These are phyloP conservation scores for Trichonephila inaurata DNA, from an alignment of 1,140 invertebrate species.

Conservation along the genomic window DNA sequence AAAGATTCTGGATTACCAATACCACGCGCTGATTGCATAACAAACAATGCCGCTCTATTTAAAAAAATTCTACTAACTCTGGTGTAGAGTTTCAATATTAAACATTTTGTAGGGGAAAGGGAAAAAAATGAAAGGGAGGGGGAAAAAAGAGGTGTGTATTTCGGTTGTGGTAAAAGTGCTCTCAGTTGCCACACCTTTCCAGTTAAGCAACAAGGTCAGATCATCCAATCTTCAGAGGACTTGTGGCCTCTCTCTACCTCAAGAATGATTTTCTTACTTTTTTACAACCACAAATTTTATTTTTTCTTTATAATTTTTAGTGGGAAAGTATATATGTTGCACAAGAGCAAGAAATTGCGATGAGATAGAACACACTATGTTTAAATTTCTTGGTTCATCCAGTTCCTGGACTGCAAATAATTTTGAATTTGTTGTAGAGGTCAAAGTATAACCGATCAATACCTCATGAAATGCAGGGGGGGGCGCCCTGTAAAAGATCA, in stretches of 20 bases:
- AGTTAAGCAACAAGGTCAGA: slow-evolving; percentile 23
- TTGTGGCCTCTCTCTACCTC: not conserved
- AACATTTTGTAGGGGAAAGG: not conserved
- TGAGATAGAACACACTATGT: not conserved
- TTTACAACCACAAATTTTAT: not conserved
- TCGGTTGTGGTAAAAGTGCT: not conserved
- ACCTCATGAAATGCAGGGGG: not conserved
- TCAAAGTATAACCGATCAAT: not conserved
- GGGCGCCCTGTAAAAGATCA: not conserved
- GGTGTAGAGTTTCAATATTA: too few relatives aligned
- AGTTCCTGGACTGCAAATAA: not conserved
- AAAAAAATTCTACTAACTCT: too few relatives aligned
- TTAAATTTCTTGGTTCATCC: not conserved
- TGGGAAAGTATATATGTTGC: not conserved
- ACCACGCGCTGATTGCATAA: too few relatives aligned
- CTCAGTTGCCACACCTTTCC: not conserved
- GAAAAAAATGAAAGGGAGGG: too few relatives aligned
- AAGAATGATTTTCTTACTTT: not conserved
- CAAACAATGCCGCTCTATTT: too few relatives aligned
- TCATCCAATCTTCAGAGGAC: not conserved
- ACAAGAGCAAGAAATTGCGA: not conserved
- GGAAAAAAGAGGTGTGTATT: not conserved
- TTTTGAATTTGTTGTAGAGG: not conserved
- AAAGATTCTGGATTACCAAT: too few relatives aligned
- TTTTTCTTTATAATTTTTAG: too few relatives aligned